Conservation (phyloP, 37 sponge, comb jelly and placozoan genomes). For the Tethya wilhelma region DNA sequence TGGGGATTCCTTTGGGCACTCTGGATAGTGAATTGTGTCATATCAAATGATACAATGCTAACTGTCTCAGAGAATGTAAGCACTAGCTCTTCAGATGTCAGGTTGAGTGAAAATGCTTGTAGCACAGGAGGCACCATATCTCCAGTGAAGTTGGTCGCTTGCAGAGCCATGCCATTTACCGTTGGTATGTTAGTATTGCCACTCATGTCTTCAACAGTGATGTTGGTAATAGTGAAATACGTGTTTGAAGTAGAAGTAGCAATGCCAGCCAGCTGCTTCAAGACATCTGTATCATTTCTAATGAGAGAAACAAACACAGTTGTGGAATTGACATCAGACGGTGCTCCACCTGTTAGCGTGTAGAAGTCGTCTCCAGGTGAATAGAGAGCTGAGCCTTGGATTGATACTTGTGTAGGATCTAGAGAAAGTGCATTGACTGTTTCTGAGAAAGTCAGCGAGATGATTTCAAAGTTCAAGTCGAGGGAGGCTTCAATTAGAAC, state of each 20-base stretch:
- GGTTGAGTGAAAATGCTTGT: conserved; percentile 52
- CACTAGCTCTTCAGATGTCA: conserved; percentile 58
- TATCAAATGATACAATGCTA: conserved; percentile 56
- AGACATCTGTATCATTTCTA: conserved; percentile 47
- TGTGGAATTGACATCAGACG: conserved; percentile 40
- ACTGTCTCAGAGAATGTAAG: conserved; percentile 89
- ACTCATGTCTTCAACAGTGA: conserved; percentile 75
- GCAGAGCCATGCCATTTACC: conserved; percentile 21
- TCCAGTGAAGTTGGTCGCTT: conserved; percentile 23
- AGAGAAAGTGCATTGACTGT: conserved; percentile 69
- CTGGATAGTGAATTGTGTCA: conserved; percentile 54
- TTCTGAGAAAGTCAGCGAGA: conserved; percentile 78
- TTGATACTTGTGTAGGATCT: conserved; percentile 61
- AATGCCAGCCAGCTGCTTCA: conserved; percentile 60
- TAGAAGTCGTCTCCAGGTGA: not conserved
- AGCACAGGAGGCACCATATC: conserved; percentile 73
- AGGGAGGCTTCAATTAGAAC: conserved; percentile 23
- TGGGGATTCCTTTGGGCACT: not conserved
- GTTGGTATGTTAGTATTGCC: conserved; percentile 55
- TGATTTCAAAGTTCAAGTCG: conserved; percentile 55
- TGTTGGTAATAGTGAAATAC: conserved; percentile 56
- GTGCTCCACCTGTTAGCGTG: conserved; percentile 58
- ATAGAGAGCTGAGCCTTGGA: conserved; percentile 49
- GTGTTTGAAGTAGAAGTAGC: conserved; percentile 69
- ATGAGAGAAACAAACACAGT: conserved; percentile 42